These are phyloP conservation scores for Dendrolimus kikuchii DNA, from an alignment of 1,140 invertebrate species.

Conservation along the genomic window DNA sequence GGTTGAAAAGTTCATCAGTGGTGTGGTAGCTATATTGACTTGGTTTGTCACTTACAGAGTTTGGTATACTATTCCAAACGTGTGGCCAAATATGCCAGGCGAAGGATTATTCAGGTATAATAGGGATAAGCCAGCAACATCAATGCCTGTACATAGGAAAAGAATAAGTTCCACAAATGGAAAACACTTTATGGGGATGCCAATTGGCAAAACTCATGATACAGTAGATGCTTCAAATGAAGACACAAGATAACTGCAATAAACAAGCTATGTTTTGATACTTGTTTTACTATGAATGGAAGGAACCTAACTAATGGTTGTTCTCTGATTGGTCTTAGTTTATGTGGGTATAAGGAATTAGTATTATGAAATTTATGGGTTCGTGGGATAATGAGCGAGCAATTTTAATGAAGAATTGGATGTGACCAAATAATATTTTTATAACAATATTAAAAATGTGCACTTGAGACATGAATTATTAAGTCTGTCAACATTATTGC, in stretches of 20 bases:
- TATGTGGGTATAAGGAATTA: no score
- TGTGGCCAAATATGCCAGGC: constrained; percentile 81
- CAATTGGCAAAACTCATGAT: constrained; percentile 72
- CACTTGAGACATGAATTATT: no score
- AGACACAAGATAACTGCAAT: constrained; percentile 34
- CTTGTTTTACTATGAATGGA: no score
- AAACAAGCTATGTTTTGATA: no score
- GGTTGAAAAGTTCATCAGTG: constrained; percentile 94
- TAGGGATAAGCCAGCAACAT: constrained; percentile 65
- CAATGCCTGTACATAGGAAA: constrained; percentile 39
- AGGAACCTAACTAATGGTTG: no score
- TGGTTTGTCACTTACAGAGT: constrained; percentile 95
- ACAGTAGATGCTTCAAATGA: constrained; percentile 27
- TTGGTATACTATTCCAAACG: constrained; percentile 79
- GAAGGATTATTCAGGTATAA: constrained; percentile 87
- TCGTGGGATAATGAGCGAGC: no score
- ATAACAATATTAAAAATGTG: no score
- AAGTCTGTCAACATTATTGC: no score
- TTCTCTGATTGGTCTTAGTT: no score
- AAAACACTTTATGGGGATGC: constrained; percentile 86
- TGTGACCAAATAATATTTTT: no score
- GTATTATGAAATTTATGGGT: no score
- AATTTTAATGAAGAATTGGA: no score
- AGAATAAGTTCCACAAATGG: constrained; percentile 58
- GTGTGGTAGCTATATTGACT: constrained; percentile 85